phyloP scores from a whole-genome alignment of 2,797 vertebrate genomes.

The Poecilia velifera region DNA sequence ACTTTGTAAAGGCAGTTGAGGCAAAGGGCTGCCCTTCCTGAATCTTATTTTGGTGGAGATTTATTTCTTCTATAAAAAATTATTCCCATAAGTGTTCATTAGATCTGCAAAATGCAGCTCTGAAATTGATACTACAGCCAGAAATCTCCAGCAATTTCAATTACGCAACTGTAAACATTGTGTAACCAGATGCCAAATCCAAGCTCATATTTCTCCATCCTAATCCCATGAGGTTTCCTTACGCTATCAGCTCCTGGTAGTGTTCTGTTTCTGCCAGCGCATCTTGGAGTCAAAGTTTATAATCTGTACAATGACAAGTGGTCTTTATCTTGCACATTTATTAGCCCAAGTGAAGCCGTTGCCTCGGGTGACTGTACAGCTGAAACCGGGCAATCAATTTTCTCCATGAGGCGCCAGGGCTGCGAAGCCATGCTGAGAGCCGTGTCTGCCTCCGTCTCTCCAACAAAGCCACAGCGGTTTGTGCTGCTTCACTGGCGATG shows the following conservation, averaged over 20 bases:
- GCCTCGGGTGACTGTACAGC: conserved; percentile 24
- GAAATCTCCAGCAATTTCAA: background rate
- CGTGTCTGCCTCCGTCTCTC: conserved; percentile 48
- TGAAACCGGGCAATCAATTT: conserved; percentile 35
- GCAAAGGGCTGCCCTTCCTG: background rate
- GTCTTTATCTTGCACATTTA: conserved; percentile 1
- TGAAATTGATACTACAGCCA: background rate
- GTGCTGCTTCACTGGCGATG: conserved; percentile 45
- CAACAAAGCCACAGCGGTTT: conserved; percentile 41
- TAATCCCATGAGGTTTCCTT: background rate
- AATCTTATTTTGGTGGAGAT: background rate
- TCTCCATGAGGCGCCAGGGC: conserved; percentile 26
- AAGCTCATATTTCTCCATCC: background rate
- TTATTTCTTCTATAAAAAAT: background rate
- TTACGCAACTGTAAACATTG: background rate
- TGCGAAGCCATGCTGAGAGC: conserved; percentile 45
- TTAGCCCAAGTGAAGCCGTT: conserved; percentile 16
- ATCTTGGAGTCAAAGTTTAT: background rate
- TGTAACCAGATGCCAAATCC: background rate
- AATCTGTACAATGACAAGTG: background rate
- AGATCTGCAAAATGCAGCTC: background rate
- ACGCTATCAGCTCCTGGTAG: background rate
- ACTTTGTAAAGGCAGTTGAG: background rate
- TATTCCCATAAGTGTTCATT: background rate
- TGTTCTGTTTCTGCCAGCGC: background rate